These are phyloP conservation scores for Gasterosteus nipponicus DNA, from an alignment of 2,113 vertebrate species.

Conservation along the genomic window DNA sequence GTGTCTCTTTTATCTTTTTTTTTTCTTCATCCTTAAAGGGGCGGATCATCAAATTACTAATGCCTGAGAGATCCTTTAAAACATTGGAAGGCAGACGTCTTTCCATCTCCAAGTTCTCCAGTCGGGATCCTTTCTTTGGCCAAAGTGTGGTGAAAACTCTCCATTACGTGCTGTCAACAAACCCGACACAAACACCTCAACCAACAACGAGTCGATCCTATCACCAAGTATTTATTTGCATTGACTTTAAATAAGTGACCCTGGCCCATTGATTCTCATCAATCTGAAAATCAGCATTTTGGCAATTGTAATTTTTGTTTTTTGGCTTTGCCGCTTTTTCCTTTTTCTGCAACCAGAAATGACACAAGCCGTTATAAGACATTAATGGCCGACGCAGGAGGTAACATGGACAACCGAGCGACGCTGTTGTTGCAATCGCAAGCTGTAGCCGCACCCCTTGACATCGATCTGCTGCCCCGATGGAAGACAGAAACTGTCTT, in stretches of 20 bases:
- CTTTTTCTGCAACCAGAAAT: not conserved
- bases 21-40: not conserved
- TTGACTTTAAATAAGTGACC: not conserved
- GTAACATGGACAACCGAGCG: not conserved
- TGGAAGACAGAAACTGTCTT: not conserved
- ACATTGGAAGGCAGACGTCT: conserved; percentile 33
- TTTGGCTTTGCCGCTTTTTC: not conserved
- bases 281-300: not conserved
- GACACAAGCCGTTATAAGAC: not conserved
- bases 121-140: not conserved
- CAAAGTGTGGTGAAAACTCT: not conserved
- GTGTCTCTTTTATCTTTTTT: not conserved
- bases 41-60: not conserved
- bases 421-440: not conserved
- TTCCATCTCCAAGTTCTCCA: conserved; percentile 50
- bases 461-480: not conserved
- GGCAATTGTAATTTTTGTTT: not conserved
- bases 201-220: not conserved
- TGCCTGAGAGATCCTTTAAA: conserved; percentile 25
- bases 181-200: not conserved
- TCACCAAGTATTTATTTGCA: not conserved
- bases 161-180: not conserved
- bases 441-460: not conserved
- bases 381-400: not conserved
- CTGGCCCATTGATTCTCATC: not conserved